Evolutionary conservation across 2,797 vertebrate species (phyloP).

Genomic region (Crax fasciolata): DNA sequence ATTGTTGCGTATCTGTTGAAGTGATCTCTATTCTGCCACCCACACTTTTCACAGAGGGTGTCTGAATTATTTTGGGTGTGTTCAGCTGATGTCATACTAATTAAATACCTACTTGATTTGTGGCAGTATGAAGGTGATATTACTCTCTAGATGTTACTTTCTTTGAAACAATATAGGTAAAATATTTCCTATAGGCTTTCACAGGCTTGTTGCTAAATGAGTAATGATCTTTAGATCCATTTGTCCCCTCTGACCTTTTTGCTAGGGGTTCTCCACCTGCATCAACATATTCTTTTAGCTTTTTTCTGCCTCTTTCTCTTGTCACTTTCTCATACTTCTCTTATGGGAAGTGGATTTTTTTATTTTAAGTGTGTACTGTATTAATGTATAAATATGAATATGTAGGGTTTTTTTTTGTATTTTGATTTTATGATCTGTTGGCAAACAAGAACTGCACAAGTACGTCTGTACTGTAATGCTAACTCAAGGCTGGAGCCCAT

Average conservation of each 20-base stretch:
- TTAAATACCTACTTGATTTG: not conserved
- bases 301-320: not conserved
- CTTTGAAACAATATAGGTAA: slow-evolving; percentile 3
- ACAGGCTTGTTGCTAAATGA: not conserved
- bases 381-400: not conserved
- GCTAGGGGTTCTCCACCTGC: not conserved
- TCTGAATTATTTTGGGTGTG: slow-evolving; percentile 57
- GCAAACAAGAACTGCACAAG: not conserved
- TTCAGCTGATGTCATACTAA: slow-evolving; percentile 5
- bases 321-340: not conserved
- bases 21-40: slow-evolving; percentile 37
- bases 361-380: not conserved
- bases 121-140: not conserved
- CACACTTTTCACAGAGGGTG: slow-evolving; percentile 71
- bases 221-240: not conserved
- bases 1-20: not conserved
- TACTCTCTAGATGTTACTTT: not conserved
- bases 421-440: not conserved
- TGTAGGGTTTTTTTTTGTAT: not conserved
- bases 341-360: not conserved
- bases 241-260: not conserved
- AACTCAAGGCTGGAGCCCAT: fast-evolving
- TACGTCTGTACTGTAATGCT: not conserved
- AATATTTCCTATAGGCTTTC: not conserved
- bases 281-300: not conserved